Conservation (phyloP, 2,888 invertebrate species). For the Eupelmus urozonus region DNA sequence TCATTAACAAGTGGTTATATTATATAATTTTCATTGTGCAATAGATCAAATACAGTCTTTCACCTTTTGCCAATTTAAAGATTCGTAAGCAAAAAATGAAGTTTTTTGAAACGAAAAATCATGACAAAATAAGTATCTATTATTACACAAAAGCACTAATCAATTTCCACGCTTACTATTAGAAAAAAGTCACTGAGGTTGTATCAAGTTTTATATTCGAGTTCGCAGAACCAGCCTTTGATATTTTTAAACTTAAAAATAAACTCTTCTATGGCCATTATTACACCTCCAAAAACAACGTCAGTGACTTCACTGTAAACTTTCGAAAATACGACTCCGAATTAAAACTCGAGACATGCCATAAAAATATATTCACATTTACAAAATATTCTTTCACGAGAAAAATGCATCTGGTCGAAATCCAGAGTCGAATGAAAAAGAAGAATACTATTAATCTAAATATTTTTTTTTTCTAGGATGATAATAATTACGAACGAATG, state of each 20-base stretch:
- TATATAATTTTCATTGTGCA: constrained; percentile 32
- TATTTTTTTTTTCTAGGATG: constrained; percentile 25
- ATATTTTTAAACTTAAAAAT: constrained; percentile 43
- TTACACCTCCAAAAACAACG: constrained; percentile 31
- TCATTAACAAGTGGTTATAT: background rate
- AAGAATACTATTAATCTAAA: constrained; percentile 43
- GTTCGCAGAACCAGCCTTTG: constrained; percentile 29
- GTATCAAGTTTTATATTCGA: constrained; percentile 15
- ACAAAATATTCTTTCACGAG: constrained; percentile 46
- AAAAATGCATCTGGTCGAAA: constrained; percentile 38
- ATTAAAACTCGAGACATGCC: constrained; percentile 39
- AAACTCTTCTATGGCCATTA: constrained; percentile 41
- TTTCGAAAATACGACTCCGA: constrained; percentile 28
- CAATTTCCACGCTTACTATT: constrained; percentile 1
- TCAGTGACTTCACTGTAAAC: constrained; percentile 33
- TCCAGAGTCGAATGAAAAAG: constrained; percentile 33
- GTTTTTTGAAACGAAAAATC: constrained; percentile 39
- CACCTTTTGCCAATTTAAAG: background rate
- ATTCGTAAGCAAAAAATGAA: constrained; percentile 6
- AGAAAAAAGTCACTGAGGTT: constrained; percentile 51
- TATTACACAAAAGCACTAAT: constrained; percentile 17
- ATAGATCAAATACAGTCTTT: constrained; percentile 43
- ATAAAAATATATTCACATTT: constrained; percentile 53
- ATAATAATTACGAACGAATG: constrained; percentile 35
- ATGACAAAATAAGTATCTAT: background rate